Evolutionary conservation across 1,140 invertebrate genomes (phyloP).

Genomic region (Drosophila pandora): DNA sequence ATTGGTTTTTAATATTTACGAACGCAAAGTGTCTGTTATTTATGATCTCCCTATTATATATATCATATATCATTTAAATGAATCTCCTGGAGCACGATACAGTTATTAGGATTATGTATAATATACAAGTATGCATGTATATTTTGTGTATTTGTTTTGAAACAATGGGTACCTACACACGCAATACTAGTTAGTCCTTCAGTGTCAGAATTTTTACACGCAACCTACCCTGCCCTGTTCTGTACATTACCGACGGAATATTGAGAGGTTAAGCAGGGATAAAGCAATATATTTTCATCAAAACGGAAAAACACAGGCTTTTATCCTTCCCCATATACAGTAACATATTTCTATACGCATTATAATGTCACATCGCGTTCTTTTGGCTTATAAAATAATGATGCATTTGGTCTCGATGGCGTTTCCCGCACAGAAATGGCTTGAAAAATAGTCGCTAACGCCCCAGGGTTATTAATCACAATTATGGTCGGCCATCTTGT

Average conservation of each 20-base stretch:
- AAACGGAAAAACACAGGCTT: background rate
- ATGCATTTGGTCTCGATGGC: constrained; percentile 36
- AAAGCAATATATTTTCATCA: constrained; percentile 32
- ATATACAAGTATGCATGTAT: too few relatives aligned
- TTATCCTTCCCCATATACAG: background rate
- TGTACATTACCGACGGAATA: background rate
- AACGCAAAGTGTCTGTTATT: too few relatives aligned
- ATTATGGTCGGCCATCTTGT: constrained; percentile 56
- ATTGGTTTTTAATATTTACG: background rate
- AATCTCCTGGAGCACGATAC: background rate
- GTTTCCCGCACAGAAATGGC: constrained; percentile 24
- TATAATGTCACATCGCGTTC: constrained; percentile 18
- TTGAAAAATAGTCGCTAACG: constrained; percentile 42
- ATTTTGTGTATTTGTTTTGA: too few relatives aligned
- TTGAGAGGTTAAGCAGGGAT: background rate
- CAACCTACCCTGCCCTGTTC: background rate
- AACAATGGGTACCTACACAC: background rate
- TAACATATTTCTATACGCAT: constrained; percentile 34
- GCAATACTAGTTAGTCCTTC: background rate
- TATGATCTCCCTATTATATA: too few relatives aligned
- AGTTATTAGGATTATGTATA: background rate
- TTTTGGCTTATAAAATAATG: constrained; percentile 21
- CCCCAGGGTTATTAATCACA: constrained; percentile 64
- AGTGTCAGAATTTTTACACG: background rate
- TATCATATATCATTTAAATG: background rate